Evolutionary conservation across 1,140 invertebrate genomes (phyloP).

Genomic region (Rhyzopertha dominica): DNA sequence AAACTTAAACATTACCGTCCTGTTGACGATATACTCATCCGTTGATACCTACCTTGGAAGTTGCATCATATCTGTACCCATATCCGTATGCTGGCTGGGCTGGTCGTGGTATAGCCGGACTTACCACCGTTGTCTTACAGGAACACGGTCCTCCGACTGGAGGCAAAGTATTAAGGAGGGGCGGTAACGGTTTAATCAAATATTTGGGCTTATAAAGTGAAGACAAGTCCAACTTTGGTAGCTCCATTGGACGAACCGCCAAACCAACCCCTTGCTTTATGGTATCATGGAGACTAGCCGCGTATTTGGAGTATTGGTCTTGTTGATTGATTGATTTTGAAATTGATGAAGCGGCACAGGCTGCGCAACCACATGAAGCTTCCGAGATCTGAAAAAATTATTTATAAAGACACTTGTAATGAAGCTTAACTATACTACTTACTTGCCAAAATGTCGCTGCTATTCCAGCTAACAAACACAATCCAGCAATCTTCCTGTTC

Average conservation of each 20-base stretch:
- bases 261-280: no score
- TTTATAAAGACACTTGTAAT: no score
- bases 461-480: no score
- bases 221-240: slow-evolving; percentile 22
- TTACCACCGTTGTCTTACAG: slow-evolving; percentile 26
- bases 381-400: no score
- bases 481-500: no score
- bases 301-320: no score
- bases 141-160: slow-evolving; percentile 31
- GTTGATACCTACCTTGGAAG: neutral
- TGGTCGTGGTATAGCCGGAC: slow-evolving; percentile 31
- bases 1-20: neutral
- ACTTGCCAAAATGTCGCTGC: no score
- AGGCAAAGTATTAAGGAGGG: slow-evolving; percentile 14
- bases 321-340: no score
- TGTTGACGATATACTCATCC: neutral
- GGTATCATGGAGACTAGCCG: no score
- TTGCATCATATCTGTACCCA: slow-evolving; percentile 1
- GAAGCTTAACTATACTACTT: no score
- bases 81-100: slow-evolving; percentile 15
- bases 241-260: slow-evolving; percentile 22
- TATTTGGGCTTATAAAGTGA: slow-evolving; percentile 17
- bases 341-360: no score
- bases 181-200: slow-evolving; percentile 17
- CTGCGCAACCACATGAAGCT: no score